Evolutionary conservation across 2,113 vertebrate species (phyloP), one percentile per base, ranked within the genome.

Genomic region (Siniperca chuatsi): DNA sequence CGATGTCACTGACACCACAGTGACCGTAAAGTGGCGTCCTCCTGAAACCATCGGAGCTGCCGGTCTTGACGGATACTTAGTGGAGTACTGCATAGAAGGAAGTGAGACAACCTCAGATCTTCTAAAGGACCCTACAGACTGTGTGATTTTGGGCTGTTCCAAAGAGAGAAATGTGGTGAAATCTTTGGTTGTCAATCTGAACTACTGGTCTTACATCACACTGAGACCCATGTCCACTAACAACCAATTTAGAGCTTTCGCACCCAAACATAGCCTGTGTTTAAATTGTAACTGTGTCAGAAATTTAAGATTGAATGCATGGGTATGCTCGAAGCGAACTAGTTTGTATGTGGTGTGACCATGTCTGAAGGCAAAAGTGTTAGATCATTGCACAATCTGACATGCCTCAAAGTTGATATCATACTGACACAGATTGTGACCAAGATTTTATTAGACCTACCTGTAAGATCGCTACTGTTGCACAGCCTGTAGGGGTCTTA

Each of bases 31-130:
- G 88, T 99, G 98, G 98, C 96, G 98, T 61, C 98, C 98, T 5
- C 98, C 98, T 35, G 98, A 99, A 86, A 98, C 97, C 76, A 99
- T 99, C 0, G 98, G 98, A 54, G 98, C 98, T 0, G 98, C 98
- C 18, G 98, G 98, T 68, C 92, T 99, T 89, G 98, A 99, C 0
- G 98, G 98, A 87, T 99, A 99, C 89, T 90, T 97, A 82, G 90
- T 99, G 92, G 98, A 99, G 89, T 99, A 99, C 93, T 98, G 97
- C 95, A 78, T 98, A 57, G 98, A 99, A 98, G 98, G 97, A 97
- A 96, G 98, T 99, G 94, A 98, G 98, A 95, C 29, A 70, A 55
- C 21, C 20, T 35, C 20, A 13, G 58, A 44, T 60, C n/a, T 35
- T 73, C 23, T 68, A 68, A 35, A 55, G 0, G 21, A 15, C 25